phyloP scores from a whole-genome alignment of 2,888 invertebrate genomes.

The Apamea crenata region DNA sequence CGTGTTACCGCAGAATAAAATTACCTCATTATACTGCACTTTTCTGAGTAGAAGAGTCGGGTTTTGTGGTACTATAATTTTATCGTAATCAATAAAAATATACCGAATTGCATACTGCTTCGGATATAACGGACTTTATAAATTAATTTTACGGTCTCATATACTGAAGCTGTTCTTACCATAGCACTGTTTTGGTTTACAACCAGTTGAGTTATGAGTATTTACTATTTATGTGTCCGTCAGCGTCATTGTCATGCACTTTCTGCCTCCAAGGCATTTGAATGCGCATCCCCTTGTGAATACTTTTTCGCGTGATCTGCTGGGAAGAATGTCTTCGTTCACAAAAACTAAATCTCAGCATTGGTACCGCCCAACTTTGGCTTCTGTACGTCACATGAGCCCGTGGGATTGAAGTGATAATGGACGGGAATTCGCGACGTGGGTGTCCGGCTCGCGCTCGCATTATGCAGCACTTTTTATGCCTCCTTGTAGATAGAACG shows the following conservation, averaged over 20 bases:
- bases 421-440: slow-evolving; percentile 84
- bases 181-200: slow-evolving; percentile 9
- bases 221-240: slow-evolving; percentile 19
- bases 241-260: slow-evolving; percentile 41
- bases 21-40: slow-evolving; percentile 65
- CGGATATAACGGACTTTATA: slow-evolving; percentile 11
- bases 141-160: slow-evolving; percentile 22
- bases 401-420: slow-evolving; percentile 86
- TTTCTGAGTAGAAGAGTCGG: slow-evolving; percentile 65
- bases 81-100: slow-evolving; percentile 20
- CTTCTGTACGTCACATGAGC: slow-evolving; percentile 86
- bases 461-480: slow-evolving; percentile 86
- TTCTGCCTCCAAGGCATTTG: slow-evolving; percentile 55
- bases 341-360: slow-evolving; percentile 82
- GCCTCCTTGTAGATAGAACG: slow-evolving; percentile 72
- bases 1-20: slow-evolving; percentile 75
- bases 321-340: slow-evolving; percentile 78
- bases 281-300: slow-evolving; percentile 60
- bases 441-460: slow-evolving; percentile 85
- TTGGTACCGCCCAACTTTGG: slow-evolving; percentile 81
- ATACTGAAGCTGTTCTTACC: slow-evolving; percentile 1
- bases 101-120: slow-evolving; percentile 6
- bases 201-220: background rate
- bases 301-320: slow-evolving; percentile 77
- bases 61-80: slow-evolving; percentile 58